Evolutionary conservation across 2,888 invertebrate species (phyloP), one percentile per base, ranked within the genome.

Genomic region (Microplitis deprimator): DNA sequence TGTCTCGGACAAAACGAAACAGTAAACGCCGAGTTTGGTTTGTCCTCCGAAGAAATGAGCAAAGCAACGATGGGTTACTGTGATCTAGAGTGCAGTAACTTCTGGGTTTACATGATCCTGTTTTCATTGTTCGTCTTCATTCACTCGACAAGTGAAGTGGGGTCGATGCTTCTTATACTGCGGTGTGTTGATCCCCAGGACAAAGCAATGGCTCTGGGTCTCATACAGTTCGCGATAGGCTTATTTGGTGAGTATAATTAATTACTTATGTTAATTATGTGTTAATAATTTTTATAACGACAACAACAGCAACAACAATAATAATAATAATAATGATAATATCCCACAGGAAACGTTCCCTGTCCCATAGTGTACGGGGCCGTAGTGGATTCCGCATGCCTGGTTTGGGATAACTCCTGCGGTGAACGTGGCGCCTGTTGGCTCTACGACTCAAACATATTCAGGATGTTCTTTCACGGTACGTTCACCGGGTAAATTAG

Each of bases 281-380:
- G 8, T 50, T 3, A 50, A 50, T 50, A 50, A 50, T 13, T 13
- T 13, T 50, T 10, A 16, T 62, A 8, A 29, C 1, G 39, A 68
- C 38, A 74, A 67, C 20, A 68, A 60, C 20, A 38, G 6, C 16
- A n/a, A 67, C 10, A 71, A 67, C 38, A 64, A 68, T 67, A 38
- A 39, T 62, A 38, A 64, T 62, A 62, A 68, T 68, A 16, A 6
- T 67, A 81, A 68, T 59, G 17, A 10, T 69, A n/a, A 71, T 38
- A 65, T 67, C 75, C 76, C 84, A 3, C 83, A 92, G 92, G 96
- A 83, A 97, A 97, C 91, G 97, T 97, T 87, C 97, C 97, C 84
- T 97, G 97, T 90, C 97, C 97, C n/a, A 96, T 97, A 84, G 94
- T 97, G 83, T 97, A 97, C 90, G 97, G 97, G 79, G 95, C 96